A percentile compares a stretch with the other conserved stretches of the same genome.
Conservation (phyloP, 2,113 vertebrate species). For the Centropus bengalensis region DNA sequence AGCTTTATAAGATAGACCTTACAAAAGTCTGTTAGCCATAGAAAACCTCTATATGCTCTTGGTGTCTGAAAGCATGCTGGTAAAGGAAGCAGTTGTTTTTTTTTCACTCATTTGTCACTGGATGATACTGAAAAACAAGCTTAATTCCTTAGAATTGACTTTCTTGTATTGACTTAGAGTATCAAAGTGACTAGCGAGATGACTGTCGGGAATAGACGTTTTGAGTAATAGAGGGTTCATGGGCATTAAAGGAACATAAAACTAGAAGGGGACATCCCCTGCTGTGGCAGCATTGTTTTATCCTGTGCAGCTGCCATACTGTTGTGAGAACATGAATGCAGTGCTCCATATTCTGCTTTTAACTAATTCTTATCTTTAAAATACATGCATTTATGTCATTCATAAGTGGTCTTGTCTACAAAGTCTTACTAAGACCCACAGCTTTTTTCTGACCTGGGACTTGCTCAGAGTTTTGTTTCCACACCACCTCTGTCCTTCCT, state of each 20-base stretch:
- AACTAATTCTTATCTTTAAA: background rate
- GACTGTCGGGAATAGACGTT: slow-evolving; percentile 22
- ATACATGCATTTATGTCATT: background rate
- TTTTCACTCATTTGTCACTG: background rate
- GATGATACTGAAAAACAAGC: background rate
- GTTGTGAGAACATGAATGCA: background rate
- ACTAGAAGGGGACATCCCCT: background rate
- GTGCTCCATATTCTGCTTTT: accelerated
- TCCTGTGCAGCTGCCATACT: background rate
- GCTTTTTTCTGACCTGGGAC: background rate
- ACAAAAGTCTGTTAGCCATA: background rate
- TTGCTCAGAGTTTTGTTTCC: background rate
- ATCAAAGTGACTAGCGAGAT: slow-evolving; percentile 12
- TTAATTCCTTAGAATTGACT: background rate
- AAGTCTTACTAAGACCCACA: background rate
- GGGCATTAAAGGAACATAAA: background rate
- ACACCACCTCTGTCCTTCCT: background rate
- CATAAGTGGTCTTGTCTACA: accelerated
- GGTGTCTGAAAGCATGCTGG: background rate
- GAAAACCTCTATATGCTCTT: background rate
- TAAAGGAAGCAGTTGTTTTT: background rate
- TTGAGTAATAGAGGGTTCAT: slow-evolving; percentile 20
- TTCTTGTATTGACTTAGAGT: background rate
- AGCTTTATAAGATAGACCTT: slow-evolving; percentile 25
- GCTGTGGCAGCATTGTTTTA: background rate